Evolutionary conservation across 2,797 vertebrate genomes (phyloP), one percentile per base, ranked within the genome.

Genomic region (Enteromius afrohamiltoni): DNA sequence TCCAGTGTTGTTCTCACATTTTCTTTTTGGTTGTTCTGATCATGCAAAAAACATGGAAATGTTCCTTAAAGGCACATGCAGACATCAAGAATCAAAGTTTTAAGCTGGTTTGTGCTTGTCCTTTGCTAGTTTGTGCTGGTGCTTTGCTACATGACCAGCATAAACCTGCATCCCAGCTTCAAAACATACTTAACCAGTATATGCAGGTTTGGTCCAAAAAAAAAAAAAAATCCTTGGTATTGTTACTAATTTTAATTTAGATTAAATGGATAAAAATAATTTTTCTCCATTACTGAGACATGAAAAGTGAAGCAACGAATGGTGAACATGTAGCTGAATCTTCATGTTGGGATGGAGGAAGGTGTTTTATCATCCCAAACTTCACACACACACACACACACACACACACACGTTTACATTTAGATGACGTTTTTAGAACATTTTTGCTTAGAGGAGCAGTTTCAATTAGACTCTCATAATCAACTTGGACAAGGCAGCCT

Each of bases 401-500:
- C n/a, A n/a, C 2, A 37, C n/a, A 17, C 19, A 37, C 1, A 4
- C 5, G 31, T 69, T 69, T 8, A 42, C 47, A 14, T 80, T 69
- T 58, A 51, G 64, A 53, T 17, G 0, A 13, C 3, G 21, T 69
- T 62, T 79, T 37, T 17, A 67, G 31, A 53, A 53, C 6, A 26
- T 26, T 16, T 55, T 51, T 42, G 64, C 78, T 76, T 58, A 58
- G 53, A 40, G 51, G 51, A 60, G 31, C 49, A 9, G 21, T 80
- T 55, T 69, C 16, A 80, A n/a, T 80, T 47, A 55, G 49, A 55
- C 16, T 69, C 49, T 42, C 0, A 40, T 79, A 40, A 68, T 70
- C 78, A 58, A 16, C 49, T 42, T n/a, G 11, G 47, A 29, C 49
- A 58, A 42, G 49, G 49, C 34, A 3, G n/a, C 49, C 65, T 42